Evolutionary conservation across 1,140 invertebrate genomes (phyloP), one percentile per base, ranked within the genome.

Genomic region (Atta cephalotes): DNA sequence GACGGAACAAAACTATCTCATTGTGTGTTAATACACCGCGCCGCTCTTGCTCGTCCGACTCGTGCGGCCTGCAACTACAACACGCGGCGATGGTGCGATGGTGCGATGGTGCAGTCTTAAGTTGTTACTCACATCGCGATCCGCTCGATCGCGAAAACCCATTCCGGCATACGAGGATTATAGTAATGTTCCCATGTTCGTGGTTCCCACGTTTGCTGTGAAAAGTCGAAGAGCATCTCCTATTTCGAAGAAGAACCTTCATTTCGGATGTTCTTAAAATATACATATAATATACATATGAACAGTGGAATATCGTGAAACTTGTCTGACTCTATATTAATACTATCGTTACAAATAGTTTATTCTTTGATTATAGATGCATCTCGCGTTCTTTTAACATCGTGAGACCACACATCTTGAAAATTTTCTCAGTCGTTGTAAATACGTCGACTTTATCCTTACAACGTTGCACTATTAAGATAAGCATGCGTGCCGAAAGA

Each of bases 1-100:
- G 90, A 88, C 93, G 92, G 92, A 95, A 94, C 93, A 95, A 95
- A 95, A 95, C 94, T 95, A 95, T 95, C 94, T 95, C 94, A 95
- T 95, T 95, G 95, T 95, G 94, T 95, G 95, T 95, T 95, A 95
- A 95, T 95, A 95, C 90, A 91, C 88, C 88, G 88, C 76, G 56
- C 84, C 82, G 65, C 62, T 12, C 62, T 12, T 28, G 86, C 51
- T 88, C 21, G 86, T 56, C 18, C 18, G 78, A 58, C 71, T 90
- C 81, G 58, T 66, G 65, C 80, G 53, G 35, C 51, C 60, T 45
- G 81, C 88, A 85, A 87, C 87, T 66, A 78, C 85, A 63, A 78
- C 77, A 62, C 74, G 77, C 45, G 35, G 77, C 71, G 28, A 51
- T 71, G 45, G 10, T 71, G 51, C 39, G 25, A 25, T 25, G 25